Evolutionary conservation across 2,113 vertebrate genomes (phyloP).

Genomic region (Pseudonaja textilis): DNA sequence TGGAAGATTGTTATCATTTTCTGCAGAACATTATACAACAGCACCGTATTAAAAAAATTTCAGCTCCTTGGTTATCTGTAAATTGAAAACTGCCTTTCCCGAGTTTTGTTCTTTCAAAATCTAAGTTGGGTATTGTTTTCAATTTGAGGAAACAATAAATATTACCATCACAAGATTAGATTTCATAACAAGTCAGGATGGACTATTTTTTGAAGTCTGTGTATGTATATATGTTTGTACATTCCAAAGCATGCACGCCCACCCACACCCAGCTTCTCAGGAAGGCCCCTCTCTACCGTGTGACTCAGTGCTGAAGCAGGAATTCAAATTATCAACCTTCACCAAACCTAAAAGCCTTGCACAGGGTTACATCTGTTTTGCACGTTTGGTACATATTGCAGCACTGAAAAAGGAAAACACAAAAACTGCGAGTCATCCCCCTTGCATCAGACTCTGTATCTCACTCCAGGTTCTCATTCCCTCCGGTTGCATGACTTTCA

Average conservation of each 20-base stretch:
- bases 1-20: not conserved
- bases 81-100: not conserved
- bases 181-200: not conserved
- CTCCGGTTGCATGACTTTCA: not conserved
- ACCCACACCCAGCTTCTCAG: not conserved
- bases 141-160: not conserved
- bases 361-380: not conserved
- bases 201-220: not conserved
- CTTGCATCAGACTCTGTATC: constrained; percentile 5
- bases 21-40: not conserved
- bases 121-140: not conserved
- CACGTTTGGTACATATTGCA: constrained; percentile 30
- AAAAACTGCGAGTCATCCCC: not conserved
- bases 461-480: not conserved
- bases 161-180: not conserved
- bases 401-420: not conserved
- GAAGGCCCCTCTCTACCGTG: not conserved
- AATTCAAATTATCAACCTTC: not conserved
- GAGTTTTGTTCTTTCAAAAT: not conserved
- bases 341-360: not conserved
- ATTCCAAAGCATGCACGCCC: too few species aligned
- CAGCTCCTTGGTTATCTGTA: not conserved
- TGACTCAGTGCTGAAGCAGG: not conserved
- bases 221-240: not conserved
- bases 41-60: not conserved